Conservation (phyloP, 2,797 vertebrate species). For the Streptopelia turtur region DNA sequence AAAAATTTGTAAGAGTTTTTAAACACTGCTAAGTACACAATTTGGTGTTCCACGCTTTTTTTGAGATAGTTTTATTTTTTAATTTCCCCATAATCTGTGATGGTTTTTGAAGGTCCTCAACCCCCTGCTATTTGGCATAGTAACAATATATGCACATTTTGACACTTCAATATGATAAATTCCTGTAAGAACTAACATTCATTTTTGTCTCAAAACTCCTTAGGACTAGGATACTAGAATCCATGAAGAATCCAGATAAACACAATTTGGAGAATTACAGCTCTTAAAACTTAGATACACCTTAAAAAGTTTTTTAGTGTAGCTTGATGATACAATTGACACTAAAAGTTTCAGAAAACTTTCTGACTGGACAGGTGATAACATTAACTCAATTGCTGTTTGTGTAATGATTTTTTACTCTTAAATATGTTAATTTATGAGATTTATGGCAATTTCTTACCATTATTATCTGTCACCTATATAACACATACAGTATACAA, state of each 20-base stretch:
- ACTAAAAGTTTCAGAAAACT: neutral
- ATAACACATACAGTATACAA: neutral
- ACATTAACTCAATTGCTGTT: neutral
- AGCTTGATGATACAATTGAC: neutral
- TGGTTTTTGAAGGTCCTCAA: neutral
- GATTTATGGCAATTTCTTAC: neutral
- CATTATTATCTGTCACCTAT: neutral
- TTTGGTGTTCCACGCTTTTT: neutral
- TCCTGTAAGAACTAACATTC: neutral
- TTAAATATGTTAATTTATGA: neutral
- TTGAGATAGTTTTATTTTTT: neutral
- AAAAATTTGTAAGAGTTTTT: neutral
- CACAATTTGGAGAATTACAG: neutral
- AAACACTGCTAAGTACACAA: neutral
- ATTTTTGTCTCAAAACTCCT: neutral
- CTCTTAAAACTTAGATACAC: neutral
- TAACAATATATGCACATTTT: neutral
- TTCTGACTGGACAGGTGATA: neutral
- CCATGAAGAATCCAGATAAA: neutral
- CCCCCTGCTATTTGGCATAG: rapidly evolving
- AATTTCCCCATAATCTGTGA: neutral
- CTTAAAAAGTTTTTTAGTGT: neutral
- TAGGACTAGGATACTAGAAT: neutral
- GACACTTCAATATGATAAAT: neutral
- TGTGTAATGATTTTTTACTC: neutral